Percentiles rank a stretch among this genome's conserved stretches.
These are phyloP conservation scores for Balearica regulorum DNA, from an alignment of 2,797 vertebrate genomes.

Conservation along the genomic window DNA sequence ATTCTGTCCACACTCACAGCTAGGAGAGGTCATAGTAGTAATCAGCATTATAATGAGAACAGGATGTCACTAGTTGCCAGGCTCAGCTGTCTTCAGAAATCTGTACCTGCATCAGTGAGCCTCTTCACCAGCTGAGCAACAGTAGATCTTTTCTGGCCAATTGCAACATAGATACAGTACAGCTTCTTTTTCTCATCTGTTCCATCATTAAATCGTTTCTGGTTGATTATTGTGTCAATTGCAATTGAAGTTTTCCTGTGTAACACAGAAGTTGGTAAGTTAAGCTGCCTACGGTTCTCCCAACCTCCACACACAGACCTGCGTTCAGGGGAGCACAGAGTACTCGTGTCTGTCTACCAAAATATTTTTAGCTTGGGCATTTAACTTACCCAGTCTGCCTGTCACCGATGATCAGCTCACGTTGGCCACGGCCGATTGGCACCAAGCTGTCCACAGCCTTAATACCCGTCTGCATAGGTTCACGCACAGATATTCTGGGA, in stretches of 20 bases:
- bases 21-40: no score
- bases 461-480: constrained; percentile 98
- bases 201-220: constrained; percentile 96
- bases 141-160: constrained; percentile 97
- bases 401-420: constrained; percentile 98
- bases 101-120: constrained; percentile 86
- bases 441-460: constrained; percentile 98
- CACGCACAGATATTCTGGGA: constrained; percentile 94
- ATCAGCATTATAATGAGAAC: not conserved
- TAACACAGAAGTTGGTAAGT: rapidly evolving
- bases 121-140: constrained; percentile 98
- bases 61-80: not conserved
- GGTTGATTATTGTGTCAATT: constrained; percentile 98
- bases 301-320: rapidly evolving
- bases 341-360: rapidly evolving
- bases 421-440: constrained; percentile 96
- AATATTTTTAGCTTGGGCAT: not conserved
- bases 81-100: not conserved
- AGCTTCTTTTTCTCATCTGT: constrained; percentile 98
- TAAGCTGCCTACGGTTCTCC: rapidly evolving
- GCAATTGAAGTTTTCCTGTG: constrained; percentile 97
- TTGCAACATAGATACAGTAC: constrained; percentile 98
- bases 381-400: constrained; percentile 92
- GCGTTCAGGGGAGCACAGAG: rapidly evolving
- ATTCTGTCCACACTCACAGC: not conserved